Evolutionary conservation across 2,888 invertebrate genomes (phyloP), one percentile per base, ranked within the genome.

Genomic region (Xylota segnis): DNA sequence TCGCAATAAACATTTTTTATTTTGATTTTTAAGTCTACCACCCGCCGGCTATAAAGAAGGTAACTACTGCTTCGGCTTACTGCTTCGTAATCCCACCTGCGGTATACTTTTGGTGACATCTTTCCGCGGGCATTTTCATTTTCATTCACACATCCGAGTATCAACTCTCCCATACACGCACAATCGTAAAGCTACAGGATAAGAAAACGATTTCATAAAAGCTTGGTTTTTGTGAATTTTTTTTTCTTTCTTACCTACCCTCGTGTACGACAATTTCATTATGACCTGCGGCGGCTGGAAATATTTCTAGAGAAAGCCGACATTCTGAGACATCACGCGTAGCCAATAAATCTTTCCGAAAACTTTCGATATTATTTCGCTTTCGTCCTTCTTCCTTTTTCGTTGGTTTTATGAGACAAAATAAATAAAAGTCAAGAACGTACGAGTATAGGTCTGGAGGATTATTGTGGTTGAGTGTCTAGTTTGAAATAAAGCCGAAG

Each of bases 301-400:
- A 68, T n/a, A 45, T 70, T 58, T 56, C 9, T 45, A 56, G 23
- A 23, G 23, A 23, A 45, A 61, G 52, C 23, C 40, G 29, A 61
- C 61, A 72, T 61, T 72, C 52, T 18, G 72, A 72, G 18, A 72
- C 32, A 32, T 61, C 72, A 61, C 52, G 61, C 52, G 52, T 72
- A 40, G 61, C 40, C 16, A 72, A 72, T 72, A 72, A 72, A 72
- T 72, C 72, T 61, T 43, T 6, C 14, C 40, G 72, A 47, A 72
- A 72, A 61, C 40, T 52, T 61, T 72, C 40, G 27, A 56, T 56
- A 32, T 16, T 56, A 56, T 54, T 32, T 32, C 7, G 14, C 7
- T 29, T 52, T 29, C 12, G 4, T 5, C 12, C 10, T n/a, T n/a
- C 18, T 23, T 52, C 12, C 9, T 16, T 52, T 27, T 52, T 52